These are phyloP conservation scores for Oscheius myriophilus DNA, from an alignment of 2,888 invertebrate species.

Conservation along the genomic window DNA sequence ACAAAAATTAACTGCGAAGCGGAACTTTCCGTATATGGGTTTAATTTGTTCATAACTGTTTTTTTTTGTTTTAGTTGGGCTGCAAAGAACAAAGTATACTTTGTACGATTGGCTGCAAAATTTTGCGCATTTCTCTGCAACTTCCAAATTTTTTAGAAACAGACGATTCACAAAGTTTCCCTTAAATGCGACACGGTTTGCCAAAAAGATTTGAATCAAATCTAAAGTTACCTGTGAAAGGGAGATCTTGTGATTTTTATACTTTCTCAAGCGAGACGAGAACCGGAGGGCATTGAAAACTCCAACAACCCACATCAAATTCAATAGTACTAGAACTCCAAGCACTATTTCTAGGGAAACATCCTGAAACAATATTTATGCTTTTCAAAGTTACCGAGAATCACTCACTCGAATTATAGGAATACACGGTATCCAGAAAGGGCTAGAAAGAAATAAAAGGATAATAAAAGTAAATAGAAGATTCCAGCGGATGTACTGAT, in stretches of 20 bases:
- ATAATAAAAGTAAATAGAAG: slow-evolving; percentile 63
- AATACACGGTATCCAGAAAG: slow-evolving; percentile 61
- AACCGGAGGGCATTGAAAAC: slow-evolving; percentile 59
- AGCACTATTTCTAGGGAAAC: slow-evolving; percentile 58
- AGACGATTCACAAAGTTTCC: no score
- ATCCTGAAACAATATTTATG: slow-evolving; percentile 34
- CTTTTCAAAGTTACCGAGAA: background rate
- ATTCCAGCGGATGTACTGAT: slow-evolving; percentile 63
- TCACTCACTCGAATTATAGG: slow-evolving; percentile 42
- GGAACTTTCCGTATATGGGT: no score
- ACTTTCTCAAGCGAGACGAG: slow-evolving; percentile 47
- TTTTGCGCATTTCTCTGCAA: no score
- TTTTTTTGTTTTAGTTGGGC: no score
- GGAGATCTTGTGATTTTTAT: slow-evolving; percentile 47
- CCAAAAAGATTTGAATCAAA: background rate
- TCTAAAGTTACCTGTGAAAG: slow-evolving; percentile 38
- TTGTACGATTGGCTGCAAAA: no score
- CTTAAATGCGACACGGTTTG: no score
- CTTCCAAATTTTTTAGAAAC: no score
- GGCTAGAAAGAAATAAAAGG: slow-evolving; percentile 56
- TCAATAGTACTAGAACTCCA: slow-evolving; percentile 51
- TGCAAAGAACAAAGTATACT: no score
- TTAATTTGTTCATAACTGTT: no score
- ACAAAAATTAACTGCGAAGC: no score
- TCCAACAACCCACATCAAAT: slow-evolving; percentile 57